Percentiles rank a stretch among this genome's conserved stretches.
These are phyloP conservation scores for Dendrolimus pini DNA, from an alignment of 2,888 invertebrate genomes.

Conservation along the genomic window DNA sequence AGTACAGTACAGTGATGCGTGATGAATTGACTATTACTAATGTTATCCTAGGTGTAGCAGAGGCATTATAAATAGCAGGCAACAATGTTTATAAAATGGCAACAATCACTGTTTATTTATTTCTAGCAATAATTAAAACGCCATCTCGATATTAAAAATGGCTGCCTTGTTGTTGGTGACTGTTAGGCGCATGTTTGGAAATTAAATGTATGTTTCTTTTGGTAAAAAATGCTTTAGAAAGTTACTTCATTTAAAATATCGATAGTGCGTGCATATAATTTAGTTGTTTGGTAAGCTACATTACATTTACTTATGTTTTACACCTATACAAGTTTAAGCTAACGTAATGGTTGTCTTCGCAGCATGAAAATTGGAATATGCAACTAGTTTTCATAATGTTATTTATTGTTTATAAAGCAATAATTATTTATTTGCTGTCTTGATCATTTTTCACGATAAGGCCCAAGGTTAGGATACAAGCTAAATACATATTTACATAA, in stretches of 20 bases:
- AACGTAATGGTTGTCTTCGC: slow-evolving; percentile 16
- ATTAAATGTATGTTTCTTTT: slow-evolving; percentile 62
- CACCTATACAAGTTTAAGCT: neutral
- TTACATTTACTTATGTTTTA: neutral
- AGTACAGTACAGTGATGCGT: too few relatives aligned
- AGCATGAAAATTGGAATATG: slow-evolving; percentile 47
- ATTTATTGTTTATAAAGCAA: neutral
- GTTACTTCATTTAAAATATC: neutral
- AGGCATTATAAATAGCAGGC: too few relatives aligned
- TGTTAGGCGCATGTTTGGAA: slow-evolving; percentile 68
- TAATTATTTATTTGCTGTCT: neutral
- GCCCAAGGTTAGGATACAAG: slow-evolving; percentile 3
- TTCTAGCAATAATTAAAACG: slow-evolving; percentile 20
- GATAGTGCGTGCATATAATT: neutral
- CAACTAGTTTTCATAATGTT: neutral
- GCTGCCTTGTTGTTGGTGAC: slow-evolving; percentile 74
- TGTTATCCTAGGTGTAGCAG: too few relatives aligned
- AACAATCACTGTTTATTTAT: slow-evolving; percentile 3
- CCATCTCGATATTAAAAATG: slow-evolving; percentile 58
- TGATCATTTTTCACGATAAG: neutral
- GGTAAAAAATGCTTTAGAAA: slow-evolving; percentile 29
- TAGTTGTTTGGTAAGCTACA: slow-evolving; percentile 43
- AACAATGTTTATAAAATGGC: too few relatives aligned
- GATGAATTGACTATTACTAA: too few relatives aligned
- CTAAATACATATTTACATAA: slow-evolving; percentile 29